phyloP scores from a whole-genome alignment of 2,797 vertebrate genomes.

The Luscinia megarhynchos region DNA sequence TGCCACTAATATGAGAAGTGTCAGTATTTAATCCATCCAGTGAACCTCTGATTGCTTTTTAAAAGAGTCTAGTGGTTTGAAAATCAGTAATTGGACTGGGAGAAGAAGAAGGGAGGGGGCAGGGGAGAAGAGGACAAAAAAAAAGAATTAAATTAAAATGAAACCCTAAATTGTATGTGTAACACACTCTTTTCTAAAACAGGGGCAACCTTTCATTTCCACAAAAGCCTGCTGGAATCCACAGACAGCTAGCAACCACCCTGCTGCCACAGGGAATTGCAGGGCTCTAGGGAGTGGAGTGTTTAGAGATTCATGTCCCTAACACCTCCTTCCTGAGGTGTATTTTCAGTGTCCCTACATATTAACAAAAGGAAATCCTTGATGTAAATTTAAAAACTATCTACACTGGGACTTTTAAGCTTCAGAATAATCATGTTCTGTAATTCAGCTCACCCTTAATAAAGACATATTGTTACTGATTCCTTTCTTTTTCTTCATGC shows the following conservation, averaged over 20 bases:
- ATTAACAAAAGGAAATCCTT: not conserved
- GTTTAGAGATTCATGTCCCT: not conserved
- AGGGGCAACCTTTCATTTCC: not conserved
- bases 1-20: not conserved
- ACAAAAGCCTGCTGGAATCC: not conserved
- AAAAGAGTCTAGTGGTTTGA: not conserved
- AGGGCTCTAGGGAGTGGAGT: fast-evolving
- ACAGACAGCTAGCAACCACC: not conserved
- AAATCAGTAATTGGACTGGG: not conserved
- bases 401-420: not conserved
- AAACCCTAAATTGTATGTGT: not conserved
- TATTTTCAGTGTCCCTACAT: not conserved
- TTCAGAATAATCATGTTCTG: not conserved
- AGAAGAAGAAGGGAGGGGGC: fast-evolving
- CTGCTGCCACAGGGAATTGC: not conserved
- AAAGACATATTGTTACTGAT: not conserved
- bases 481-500: not conserved
- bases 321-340: not conserved
- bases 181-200: not conserved
- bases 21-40: not conserved
- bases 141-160: fast-evolving
- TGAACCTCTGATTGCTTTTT: not conserved
- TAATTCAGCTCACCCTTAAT: not conserved
- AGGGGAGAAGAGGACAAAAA: not conserved
- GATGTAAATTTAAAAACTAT: not conserved